Percentiles rank a stretch among this genome's conserved stretches.
phyloP scores from a whole-genome alignment of 2,797 vertebrate genomes.

The Tachyglossus aculeatus region DNA sequence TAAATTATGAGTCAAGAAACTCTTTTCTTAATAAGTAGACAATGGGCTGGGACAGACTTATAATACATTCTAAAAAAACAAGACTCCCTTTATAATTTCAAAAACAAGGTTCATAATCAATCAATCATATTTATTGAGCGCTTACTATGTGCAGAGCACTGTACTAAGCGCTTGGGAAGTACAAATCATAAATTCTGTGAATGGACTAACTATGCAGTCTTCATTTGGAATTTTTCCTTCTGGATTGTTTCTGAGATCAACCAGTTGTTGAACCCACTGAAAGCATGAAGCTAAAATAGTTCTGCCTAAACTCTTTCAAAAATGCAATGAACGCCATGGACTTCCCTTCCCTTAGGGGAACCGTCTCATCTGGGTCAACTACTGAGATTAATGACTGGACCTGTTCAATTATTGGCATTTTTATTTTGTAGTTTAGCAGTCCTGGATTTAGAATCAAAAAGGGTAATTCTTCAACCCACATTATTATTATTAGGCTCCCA shows the following conservation, averaged over 20 bases:
- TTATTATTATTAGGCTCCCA: constrained; percentile 14
- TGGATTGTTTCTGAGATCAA: no score
- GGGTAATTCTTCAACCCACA: background rate
- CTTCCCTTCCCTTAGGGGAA: no score
- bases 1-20: constrained; percentile 20
- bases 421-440: background rate
- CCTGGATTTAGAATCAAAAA: background rate
- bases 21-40: background rate
- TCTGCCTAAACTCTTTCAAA: no score
- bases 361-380: no score
- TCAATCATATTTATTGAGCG: no score
- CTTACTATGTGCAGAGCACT: background rate
- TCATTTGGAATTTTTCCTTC: no score
- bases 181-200: no score
- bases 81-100: background rate
- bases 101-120: no score
- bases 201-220: no score
- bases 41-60: background rate
- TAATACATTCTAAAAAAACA: background rate
- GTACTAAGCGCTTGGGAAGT: background rate
- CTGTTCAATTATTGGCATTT: background rate
- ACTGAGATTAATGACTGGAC: background rate
- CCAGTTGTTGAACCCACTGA: no score
- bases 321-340: no score
- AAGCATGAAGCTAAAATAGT: no score